Percentiles rank a stretch among this genome's conserved stretches.
These are phyloP conservation scores for Phaedon cochleariae DNA, from an alignment of 2,888 invertebrate genomes.

Conservation along the genomic window DNA sequence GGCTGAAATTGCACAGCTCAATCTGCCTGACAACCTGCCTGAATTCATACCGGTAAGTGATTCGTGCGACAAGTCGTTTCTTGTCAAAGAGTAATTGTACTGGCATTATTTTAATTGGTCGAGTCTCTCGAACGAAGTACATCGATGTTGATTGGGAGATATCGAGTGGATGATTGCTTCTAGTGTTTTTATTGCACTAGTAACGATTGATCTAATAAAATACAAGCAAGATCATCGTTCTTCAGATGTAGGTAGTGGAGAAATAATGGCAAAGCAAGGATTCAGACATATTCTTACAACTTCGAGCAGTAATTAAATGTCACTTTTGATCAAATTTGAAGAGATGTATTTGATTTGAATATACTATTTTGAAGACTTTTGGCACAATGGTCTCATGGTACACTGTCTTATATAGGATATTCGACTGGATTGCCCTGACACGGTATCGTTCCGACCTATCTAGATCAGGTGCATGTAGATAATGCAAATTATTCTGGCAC, in stretches of 20 bases:
- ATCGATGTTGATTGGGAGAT: not conserved
- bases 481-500: too few relatives aligned
- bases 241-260: not conserved
- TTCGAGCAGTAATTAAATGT: too few relatives aligned
- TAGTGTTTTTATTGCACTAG: not conserved
- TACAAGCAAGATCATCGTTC: not conserved
- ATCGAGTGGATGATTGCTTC: not conserved
- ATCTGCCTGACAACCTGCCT: slow-evolving; percentile 93
- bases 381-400: too few relatives aligned
- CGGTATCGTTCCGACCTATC: too few relatives aligned
- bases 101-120: not conserved
- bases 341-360: too few relatives aligned
- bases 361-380: too few relatives aligned
- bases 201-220: not conserved
- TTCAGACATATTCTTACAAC: too few relatives aligned
- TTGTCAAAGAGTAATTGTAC: not conserved
- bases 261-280: not conserved
- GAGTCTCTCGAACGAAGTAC: not conserved
- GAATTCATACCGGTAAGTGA: slow-evolving; percentile 87
- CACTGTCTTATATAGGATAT: too few relatives aligned
- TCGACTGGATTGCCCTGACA: too few relatives aligned
- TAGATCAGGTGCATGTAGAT: too few relatives aligned
- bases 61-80: not conserved
- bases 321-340: too few relatives aligned
- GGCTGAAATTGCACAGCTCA: slow-evolving; percentile 93